Evolutionary conservation across 2,113 vertebrate genomes (phyloP).

Genomic region (Eretmochelys imbricata): DNA sequence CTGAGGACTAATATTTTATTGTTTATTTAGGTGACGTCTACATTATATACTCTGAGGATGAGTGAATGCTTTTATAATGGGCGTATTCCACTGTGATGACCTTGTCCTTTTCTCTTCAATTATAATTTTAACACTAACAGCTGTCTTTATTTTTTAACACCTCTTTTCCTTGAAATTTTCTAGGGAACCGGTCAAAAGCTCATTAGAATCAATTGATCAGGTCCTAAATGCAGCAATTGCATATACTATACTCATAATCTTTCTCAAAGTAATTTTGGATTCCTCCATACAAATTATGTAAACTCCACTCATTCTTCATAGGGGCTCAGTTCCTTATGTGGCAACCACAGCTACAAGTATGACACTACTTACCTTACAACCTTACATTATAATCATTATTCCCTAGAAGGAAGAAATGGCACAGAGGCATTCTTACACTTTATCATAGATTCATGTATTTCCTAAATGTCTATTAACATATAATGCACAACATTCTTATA

Average conservation of each 20-base stretch:
- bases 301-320: not conserved
- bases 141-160: not conserved
- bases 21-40: not conserved
- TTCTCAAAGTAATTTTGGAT: not conserved
- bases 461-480: not conserved
- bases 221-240: not conserved
- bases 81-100: not conserved
- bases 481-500: not conserved
- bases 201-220: not conserved
- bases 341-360: constrained; percentile 2
- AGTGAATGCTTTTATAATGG: not conserved
- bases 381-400: not conserved
- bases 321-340: not conserved
- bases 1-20: not conserved
- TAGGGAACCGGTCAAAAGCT: not conserved
- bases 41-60: not conserved
- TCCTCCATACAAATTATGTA: not conserved
- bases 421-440: constrained; percentile 12
- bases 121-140: not conserved
- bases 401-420: not conserved
- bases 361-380: not conserved
- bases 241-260: not conserved
- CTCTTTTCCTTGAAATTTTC: not conserved
- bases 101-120: not conserved
- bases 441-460: not conserved